Evolutionary conservation across 2,797 vertebrate species (phyloP).

Genomic region (Epinephelus coioides): DNA sequence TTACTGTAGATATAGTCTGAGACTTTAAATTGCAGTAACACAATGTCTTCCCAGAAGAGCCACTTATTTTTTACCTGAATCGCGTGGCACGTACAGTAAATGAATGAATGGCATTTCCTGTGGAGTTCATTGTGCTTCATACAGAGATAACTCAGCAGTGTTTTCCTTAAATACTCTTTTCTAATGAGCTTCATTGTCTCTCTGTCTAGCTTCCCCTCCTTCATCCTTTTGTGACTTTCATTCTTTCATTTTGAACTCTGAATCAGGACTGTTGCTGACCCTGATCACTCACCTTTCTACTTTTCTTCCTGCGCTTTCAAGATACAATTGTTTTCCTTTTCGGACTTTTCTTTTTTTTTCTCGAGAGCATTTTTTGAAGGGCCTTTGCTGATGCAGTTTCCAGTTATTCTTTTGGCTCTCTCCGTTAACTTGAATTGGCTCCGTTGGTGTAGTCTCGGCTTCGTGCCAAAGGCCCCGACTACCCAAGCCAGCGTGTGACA

Average conservation of each 20-base stretch:
- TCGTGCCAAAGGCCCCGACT: constrained; percentile 69
- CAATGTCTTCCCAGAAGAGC: constrained; percentile 40
- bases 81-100: constrained; percentile 28
- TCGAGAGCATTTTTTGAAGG: constrained; percentile 70
- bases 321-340: constrained; percentile 87
- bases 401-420: constrained; percentile 87
- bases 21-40: not conserved
- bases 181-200: constrained; percentile 70
- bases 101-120: constrained; percentile 70
- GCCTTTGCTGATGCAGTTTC: constrained; percentile 86
- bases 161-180: constrained; percentile 73
- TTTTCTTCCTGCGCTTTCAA: constrained; percentile 86
- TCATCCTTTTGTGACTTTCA: constrained; percentile 67
- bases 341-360: constrained; percentile 67
- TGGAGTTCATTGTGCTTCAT: constrained; percentile 63
- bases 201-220: constrained; percentile 39
- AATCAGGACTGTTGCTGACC: constrained; percentile 69
- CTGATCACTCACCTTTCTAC: constrained; percentile 83
- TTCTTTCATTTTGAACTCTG: constrained; percentile 72
- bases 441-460: constrained; percentile 81
- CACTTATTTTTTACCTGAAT: constrained; percentile 44
- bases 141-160: constrained; percentile 56
- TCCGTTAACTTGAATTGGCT: constrained; percentile 81
- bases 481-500: constrained; percentile 71
- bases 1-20: constrained; percentile 3